Base-by-base conservation (phyloP, 2,113 vertebrate species). In the Oreochromis niloticus region DNA sequence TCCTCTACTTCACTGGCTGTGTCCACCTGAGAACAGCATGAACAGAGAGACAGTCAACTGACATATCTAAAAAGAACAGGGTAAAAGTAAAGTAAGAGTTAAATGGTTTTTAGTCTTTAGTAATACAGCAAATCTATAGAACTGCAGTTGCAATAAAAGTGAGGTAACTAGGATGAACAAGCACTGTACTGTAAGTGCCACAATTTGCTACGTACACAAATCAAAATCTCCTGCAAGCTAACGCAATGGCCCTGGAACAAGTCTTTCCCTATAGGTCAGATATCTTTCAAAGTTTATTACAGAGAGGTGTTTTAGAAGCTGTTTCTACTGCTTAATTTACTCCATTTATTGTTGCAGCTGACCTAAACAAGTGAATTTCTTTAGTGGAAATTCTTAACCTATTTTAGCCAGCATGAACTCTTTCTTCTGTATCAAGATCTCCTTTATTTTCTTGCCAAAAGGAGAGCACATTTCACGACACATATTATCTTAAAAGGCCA, bases 1-100 rank as follows among this genome's bases (percentile, higher is more conserved):
- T 99, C 99, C 87, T 99, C 99, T 91, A 99, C 97, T 92, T 99
- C 99, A 94, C 99, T 99, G 84, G 98, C 98, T 30, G 99, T 99
- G 93, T 99, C 99, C 95, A 98, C 98, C 99, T 99, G 88, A 84
- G 56, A 83, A 91, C 56, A 59, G 19, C 66, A 81, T 3, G 19
- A 68, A 52, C 24, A 85, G 3, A 56, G 2, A 4, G 3, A 56
- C 4, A 4, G 6, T 88, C 17, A 85, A 71, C 5, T 80, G 52
- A 41, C 8, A 61, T 50, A 16, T 27, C 5, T 48, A 8, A 24
- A 68, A 19, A 61, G 41, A 46, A 61, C 34, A 75, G 13, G n/a
- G 8, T 19, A 39, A 85, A 11, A 13, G 50, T 56, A 19, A 52
- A 83, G 10, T 32, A 13, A 50, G 11, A 41, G 24, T 19, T 19